Percentiles rank a stretch among this genome's conserved stretches.
Conservation (phyloP, 2,797 vertebrate species). For the Botia almorhae region DNA sequence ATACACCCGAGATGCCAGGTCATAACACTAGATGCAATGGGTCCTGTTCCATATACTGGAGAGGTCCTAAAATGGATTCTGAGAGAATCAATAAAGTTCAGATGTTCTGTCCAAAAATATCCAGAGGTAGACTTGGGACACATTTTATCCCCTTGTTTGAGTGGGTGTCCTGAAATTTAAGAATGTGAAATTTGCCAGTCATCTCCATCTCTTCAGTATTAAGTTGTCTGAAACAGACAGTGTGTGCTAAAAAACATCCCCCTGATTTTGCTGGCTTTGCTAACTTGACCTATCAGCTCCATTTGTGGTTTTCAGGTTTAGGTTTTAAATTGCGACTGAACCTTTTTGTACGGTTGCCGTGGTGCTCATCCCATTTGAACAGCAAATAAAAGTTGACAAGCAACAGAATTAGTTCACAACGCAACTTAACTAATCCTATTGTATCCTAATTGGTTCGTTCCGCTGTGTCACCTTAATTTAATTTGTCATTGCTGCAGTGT, state of each 20-base stretch:
- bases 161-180: background rate
- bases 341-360: background rate
- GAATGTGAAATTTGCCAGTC: background rate
- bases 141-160: background rate
- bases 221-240: background rate
- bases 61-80: constrained; percentile 10
- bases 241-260: background rate
- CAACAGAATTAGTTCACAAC: constrained; percentile 2
- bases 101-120: constrained; percentile 5
- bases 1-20: background rate
- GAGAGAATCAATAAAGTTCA: constrained; percentile 26
- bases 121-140: background rate
- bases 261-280: background rate
- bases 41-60: constrained; percentile 1
- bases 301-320: background rate
- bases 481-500: background rate
- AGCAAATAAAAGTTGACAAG: constrained; percentile 1
- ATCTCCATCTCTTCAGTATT: background rate
- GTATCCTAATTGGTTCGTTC: background rate
- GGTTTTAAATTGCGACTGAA: background rate
- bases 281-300: background rate
- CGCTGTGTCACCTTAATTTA: constrained; percentile 8
- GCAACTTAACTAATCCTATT: constrained; percentile 9
- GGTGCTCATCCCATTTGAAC: background rate
- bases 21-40: background rate